A percentile compares a stretch with the other conserved stretches of the same genome.
These are phyloP conservation scores for Orestias chungarensis DNA, from an alignment of 2,797 vertebrate species.

Conservation along the genomic window DNA sequence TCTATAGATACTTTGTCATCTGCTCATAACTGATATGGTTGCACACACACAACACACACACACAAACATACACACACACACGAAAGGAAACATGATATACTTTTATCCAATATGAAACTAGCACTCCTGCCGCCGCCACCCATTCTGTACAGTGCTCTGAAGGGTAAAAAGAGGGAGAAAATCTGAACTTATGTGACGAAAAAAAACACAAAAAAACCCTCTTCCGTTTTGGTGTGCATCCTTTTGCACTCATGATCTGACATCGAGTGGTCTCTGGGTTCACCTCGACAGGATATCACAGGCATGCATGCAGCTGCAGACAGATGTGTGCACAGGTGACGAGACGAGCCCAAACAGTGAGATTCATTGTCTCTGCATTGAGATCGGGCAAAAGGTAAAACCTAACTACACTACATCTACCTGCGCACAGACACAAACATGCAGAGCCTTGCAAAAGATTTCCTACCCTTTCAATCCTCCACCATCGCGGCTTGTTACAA, in stretches of 20 bases:
- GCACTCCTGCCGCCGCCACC: constrained; percentile 62
- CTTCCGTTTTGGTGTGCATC: constrained; percentile 17
- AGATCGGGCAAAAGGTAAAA: constrained; percentile 9
- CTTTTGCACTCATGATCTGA: constrained; percentile 35
- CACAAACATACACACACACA: constrained; percentile 50
- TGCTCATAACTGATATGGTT: constrained; percentile 64
- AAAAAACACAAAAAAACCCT: constrained; percentile 35
- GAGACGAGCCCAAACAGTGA: constrained; percentile 28
- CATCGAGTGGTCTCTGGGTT: constrained; percentile 26
- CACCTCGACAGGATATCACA: background rate
- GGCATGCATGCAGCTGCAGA: constrained; percentile 28
- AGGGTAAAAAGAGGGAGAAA: constrained; percentile 49
- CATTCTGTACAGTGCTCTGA: constrained; percentile 78
- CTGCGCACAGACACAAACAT: background rate
- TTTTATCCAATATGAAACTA: constrained; percentile 59
- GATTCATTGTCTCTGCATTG: constrained; percentile 15
- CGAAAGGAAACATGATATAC: constrained; percentile 58
- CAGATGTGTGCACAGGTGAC: constrained; percentile 13
- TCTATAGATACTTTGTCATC: constrained; percentile 65
- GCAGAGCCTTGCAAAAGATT: background rate
- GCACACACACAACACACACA: constrained; percentile 48
- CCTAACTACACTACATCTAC: constrained; percentile 1
- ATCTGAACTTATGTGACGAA: constrained; percentile 35
- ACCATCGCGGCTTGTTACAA: background rate
- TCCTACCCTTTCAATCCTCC: background rate